Base-by-base conservation (phyloP, 2,113 vertebrate species). In the Nannospalax galili region DNA sequence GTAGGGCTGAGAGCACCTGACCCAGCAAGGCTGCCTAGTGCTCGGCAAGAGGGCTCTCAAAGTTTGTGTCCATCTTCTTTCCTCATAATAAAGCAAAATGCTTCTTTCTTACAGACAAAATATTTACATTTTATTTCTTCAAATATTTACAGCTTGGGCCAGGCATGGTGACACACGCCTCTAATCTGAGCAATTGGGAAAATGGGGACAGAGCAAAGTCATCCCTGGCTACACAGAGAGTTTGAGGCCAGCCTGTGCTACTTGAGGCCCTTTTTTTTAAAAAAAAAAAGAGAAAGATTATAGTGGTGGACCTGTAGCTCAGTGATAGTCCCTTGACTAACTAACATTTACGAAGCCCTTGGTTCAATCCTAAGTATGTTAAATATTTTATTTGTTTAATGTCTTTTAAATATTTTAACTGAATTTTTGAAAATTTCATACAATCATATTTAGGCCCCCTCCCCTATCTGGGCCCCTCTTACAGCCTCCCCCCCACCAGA, bases 81-180 rank as follows among this genome's bases (percentile, higher is more conserved):
- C 70, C 58, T 42, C 35, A 58, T 10, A 26, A n/a, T 17, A 69
- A 28, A 93, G 64, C 94, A 30, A 32, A 64, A 10, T 1, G 11
- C 37, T 77, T 62, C 26, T 62, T 37, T 62, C 26, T 42, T 30
- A 11, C 58, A 93, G 92, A 87, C 93, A 90, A 86, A 94, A 91
- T 37, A 89, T 87, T 92, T 86, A 65, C 87, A 24, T 58, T 73
- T 87, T 60, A 19, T 48, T 72, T 73, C 72, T 73, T 58, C n/a
- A 72, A 73, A 60, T 60, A 73, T 87, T 87, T 87, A 73, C 52
- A 60, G 26, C 69, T 58, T 40, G 69, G 82, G 26, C 69, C 48
- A 7, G 84, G 48, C 48, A 40, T 40, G 69, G 5, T 7, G 15
- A 48, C 32, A 7, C 20, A 30, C 11, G 65, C 67, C 48, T 87